Base-by-base conservation (phyloP, 2,888 invertebrate species). In the Lamellibrachia satsuma region DNA sequence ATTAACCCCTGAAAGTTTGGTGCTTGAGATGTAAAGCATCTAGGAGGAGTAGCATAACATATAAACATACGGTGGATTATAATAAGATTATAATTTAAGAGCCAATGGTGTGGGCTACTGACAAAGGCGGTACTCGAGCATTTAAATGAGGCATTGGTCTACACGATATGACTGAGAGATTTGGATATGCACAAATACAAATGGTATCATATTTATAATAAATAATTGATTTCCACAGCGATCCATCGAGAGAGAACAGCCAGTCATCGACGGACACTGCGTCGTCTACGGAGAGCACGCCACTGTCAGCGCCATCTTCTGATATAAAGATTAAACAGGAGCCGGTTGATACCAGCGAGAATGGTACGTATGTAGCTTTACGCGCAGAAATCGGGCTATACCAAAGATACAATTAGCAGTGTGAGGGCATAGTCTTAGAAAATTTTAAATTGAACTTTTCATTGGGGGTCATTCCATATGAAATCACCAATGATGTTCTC, bases 181-280 rank as follows among this genome's bases (percentile, higher is more conserved):
- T 75, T 75, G 15, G 22, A 75, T 75, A 15, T 75, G 75, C 75
- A 75, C 22, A 75, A 22, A 9, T 39, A 39, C 39, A 39, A 39
- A 39, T 39, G 39, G 39, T 39, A 3, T 55, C 1, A 75, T 22
- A 75, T 75, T 75, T 6, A 75, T 2, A 9, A 55, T 55, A 55
- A 75, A 22, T 0, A 39, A 15, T 52, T 52, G n/a, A 92, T 90
- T 52, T 90, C 90, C 91, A 8, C 92, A 94, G 94, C 91, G 94
- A 94, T 91, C 93, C 93, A 11, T 94, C 93, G 91, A 95, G 96
- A 60, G 96, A 96, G 92, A 95, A 95, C 93, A 96, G 96, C 92
- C 96, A 96, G 94, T 96, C 96, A n/a, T 96, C 96, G 0, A 96
- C 96, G 92, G 96, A 96, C 94, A 96, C 96, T 52, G 96, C 96